Percentiles rank a stretch among this genome's conserved stretches.
phyloP scores from a whole-genome alignment of 2,797 vertebrate species.

The Psittacula derbiana region DNA sequence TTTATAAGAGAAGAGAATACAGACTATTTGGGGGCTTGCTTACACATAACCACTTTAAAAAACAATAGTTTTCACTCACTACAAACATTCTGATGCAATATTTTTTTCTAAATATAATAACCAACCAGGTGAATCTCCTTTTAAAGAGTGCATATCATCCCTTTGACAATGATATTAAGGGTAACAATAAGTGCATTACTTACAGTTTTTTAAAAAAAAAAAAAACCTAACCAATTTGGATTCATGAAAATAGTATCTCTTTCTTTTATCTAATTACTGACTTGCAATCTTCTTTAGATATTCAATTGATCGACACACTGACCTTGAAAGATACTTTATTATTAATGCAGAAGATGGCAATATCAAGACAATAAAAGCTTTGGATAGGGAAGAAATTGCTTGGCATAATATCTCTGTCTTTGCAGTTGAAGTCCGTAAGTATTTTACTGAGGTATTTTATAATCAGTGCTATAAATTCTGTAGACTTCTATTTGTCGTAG shows the following conservation, averaged over 20 bases:
- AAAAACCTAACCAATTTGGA: slow-evolving; percentile 20
- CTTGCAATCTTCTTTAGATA: slow-evolving; percentile 81
- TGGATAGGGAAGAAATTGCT: slow-evolving; percentile 90
- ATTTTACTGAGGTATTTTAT: slow-evolving; percentile 24
- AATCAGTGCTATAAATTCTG: not conserved
- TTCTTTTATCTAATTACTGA: slow-evolving; percentile 61
- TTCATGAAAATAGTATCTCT: slow-evolving; percentile 15
- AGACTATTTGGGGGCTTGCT: not conserved
- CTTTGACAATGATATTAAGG: slow-evolving; percentile 23
- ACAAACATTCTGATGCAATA: slow-evolving; percentile 11
- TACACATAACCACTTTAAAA: not conserved
- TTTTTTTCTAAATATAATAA: slow-evolving; percentile 2
- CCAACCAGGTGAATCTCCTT: not conserved
- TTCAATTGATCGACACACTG: slow-evolving; percentile 93
- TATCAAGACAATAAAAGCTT: slow-evolving; percentile 89
- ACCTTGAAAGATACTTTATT: slow-evolving; percentile 94
- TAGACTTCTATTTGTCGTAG: not conserved
- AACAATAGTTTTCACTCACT: slow-evolving; percentile 34
- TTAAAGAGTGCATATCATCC: not conserved
- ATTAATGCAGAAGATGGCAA: slow-evolving; percentile 90
- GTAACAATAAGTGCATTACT: not conserved
- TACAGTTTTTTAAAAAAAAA: not conserved
- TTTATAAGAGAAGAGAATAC: slow-evolving; percentile 1
- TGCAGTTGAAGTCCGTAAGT: slow-evolving; percentile 91
- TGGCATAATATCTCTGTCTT: slow-evolving; percentile 98